Conservation (phyloP, 2,113 vertebrate genomes). For the Dromaius novaehollandiae region DNA sequence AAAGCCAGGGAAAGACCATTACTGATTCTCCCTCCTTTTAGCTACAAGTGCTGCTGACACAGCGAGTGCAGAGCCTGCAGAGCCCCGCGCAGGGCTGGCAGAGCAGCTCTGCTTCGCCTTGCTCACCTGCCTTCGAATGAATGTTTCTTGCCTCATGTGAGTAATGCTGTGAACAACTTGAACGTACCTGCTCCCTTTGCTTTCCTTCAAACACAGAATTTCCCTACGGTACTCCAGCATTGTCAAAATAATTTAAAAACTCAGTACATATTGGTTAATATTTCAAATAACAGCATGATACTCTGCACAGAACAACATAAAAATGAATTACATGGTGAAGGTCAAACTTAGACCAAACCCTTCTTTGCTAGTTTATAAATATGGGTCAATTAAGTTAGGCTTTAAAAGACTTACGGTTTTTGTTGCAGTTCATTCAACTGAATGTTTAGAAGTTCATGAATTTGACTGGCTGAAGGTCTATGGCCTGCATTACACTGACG, state of each 20-base stretch:
- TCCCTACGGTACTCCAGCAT: background rate
- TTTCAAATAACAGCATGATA: rapidly evolving
- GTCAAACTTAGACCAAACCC: background rate
- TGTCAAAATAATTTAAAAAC: background rate
- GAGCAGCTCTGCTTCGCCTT: background rate
- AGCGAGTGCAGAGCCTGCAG: rapidly evolving
- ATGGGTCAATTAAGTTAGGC: background rate
- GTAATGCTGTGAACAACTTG: rapidly evolving
- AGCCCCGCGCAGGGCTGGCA: rapidly evolving
- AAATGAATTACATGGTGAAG: background rate
- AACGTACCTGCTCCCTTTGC: background rate
- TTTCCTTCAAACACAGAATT: background rate
- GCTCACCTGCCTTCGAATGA: background rate
- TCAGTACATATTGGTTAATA: background rate
- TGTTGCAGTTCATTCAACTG: too few relatives aligned
- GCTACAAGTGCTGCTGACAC: rapidly evolving
- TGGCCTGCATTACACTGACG: background rate
- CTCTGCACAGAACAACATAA: background rate
- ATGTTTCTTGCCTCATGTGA: rapidly evolving
- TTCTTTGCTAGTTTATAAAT: background rate
- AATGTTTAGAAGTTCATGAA: background rate
- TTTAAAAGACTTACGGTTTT: background rate
- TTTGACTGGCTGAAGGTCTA: background rate
- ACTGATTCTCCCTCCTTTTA: rapidly evolving
- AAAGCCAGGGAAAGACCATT: background rate